Evolutionary conservation across 2,797 vertebrate species (phyloP), one percentile per base, ranked within the genome.

Genomic region (Hirundo rustica): DNA sequence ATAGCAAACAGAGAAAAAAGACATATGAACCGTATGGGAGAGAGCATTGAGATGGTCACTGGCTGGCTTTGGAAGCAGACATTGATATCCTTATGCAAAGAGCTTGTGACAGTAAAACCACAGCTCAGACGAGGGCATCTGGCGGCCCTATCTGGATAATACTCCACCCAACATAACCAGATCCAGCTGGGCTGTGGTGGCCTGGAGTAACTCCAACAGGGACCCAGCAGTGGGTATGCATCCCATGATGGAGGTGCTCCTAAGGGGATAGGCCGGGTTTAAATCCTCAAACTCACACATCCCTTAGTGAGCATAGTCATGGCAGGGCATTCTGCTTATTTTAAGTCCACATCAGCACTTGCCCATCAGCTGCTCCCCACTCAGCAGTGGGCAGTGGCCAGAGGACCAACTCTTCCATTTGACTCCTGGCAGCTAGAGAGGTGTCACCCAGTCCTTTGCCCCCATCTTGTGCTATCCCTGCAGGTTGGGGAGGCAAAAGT

Each of bases 221-320:
- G 10, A 54, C n/a, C 25, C 34, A 15, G 14, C 1, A 2, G 6
- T 18, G 50, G 5, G 2, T 16, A 14, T 8, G 1, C 2, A 8
- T 23, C 16, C 44, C 51, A 16, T 16, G 65, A 5, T 9, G 25
- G 44, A 72, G 40, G 5, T 45, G 29, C 4, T 58, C 34, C 50
- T n/a, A 10, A 47, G 5, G 12, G 16, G 6, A 16, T 4, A 4
- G 16, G 3, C 25, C 85, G 0, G 0, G 8, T 66, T 79, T 77
- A 48, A 68, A 40, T 20, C 30, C 26, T 30, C 77, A 27, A 13
- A 40, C 2, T 16, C 29, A n/a, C 36, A 7, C 6, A 0, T 38
- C 16, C 21, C 11, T 74, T 45, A 51, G 44, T 29, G 64, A 89
- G 42, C 6, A 5, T n/a, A 40, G 32, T 23, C 64, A 44, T 26